Conservation (phyloP, 2,888 invertebrate species). For the Xanthia icteritia region DNA sequence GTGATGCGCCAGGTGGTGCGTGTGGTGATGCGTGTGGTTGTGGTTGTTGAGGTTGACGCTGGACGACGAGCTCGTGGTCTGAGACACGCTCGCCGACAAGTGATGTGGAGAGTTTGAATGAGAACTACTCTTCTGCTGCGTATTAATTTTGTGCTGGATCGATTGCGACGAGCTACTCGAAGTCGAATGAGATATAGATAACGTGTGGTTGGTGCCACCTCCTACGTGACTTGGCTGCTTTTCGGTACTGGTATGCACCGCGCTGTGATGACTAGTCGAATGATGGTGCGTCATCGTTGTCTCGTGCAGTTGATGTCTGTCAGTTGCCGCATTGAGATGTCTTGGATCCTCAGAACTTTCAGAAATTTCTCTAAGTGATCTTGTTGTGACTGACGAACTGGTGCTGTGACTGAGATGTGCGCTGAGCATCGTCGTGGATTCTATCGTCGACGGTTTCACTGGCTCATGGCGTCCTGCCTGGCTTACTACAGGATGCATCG, state of each 20-base stretch:
- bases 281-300: constrained; percentile 92
- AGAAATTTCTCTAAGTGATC: constrained; percentile 91
- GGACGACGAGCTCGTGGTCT: constrained; percentile 88
- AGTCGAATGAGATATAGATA: constrained; percentile 92
- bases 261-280: constrained; percentile 92
- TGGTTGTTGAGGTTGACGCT: constrained; percentile 90
- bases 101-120: constrained; percentile 89
- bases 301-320: constrained; percentile 92
- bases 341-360: constrained; percentile 88
- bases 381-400: constrained; percentile 93
- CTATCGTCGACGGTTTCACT: constrained; percentile 89
- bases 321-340: constrained; percentile 87
- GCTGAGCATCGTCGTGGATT: constrained; percentile 92
- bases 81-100: constrained; percentile 89
- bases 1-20: constrained; percentile 91
- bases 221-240: constrained; percentile 90
- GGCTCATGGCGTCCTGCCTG: constrained; percentile 87
- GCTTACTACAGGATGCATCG: constrained; percentile 90
- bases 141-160: constrained; percentile 91
- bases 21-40: constrained; percentile 93
- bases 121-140: constrained; percentile 86
- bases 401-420: constrained; percentile 93
- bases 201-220: constrained; percentile 89
- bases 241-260: constrained; percentile 92
- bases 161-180: constrained; percentile 92